Evolutionary conservation across 2,888 invertebrate genomes (phyloP), one percentile per base, ranked within the genome.

Genomic region (Epistrophe eligans): DNA sequence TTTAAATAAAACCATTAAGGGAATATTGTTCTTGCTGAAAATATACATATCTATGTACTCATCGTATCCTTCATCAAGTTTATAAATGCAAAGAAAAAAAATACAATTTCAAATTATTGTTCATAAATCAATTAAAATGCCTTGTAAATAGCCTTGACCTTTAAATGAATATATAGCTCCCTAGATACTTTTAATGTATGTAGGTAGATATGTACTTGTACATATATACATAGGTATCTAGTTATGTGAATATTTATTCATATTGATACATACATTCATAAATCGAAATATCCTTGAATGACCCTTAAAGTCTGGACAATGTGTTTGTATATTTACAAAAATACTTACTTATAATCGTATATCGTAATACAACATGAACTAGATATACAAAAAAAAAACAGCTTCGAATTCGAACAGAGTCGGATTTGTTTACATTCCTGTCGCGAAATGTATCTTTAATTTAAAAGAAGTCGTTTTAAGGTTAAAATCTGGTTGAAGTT

Each of bases 251-350:
- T 38, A 38, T 38, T 38, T 38, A n/a, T 6, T 43, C 5, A 15
- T 2, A 15, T 43, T 15, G 17, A 4, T 17, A n/a, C 3, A 24
- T 0, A 17, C 17, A 48, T 9, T 11, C 10, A 35, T 45, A 35
- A 48, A 58, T 58, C 15, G 57, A 72, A 57, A 72, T 57, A 45
- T 72, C 72, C 72, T 72, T 58, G 72, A 72, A 32, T 17, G 40
- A 72, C 57, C 72, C 72, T 60, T 38, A 11, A 40, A 19, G 11
- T 32, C 40, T 24, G 13, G 32, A 40, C 28, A 48, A 28, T 40
- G 6, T 55, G 70, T 40, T 7, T 70, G 15, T 40, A n/a, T 24
- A 4, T 32, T 5, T 32, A 32, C 24, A 24, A 24, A 24, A 24
- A 24, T 38, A 50, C 43, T 17, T 43, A 2, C 32, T 4, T 6